Base-by-base conservation (phyloP, 2,888 invertebrate species). In the Hypomecis atomaria region DNA sequence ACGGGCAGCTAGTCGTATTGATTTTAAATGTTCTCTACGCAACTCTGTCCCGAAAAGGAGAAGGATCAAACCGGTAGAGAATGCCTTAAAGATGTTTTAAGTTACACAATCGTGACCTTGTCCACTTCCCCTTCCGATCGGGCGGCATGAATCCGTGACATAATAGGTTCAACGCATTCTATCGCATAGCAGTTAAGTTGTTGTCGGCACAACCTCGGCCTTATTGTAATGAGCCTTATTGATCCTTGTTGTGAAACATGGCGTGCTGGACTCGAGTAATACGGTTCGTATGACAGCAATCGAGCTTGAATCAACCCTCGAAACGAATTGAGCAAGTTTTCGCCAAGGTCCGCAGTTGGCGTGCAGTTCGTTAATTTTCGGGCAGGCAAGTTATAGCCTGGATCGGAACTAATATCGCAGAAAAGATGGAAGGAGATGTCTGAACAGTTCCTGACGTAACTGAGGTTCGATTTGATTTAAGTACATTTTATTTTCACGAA, bases 181-280 rank as follows among this genome's bases (percentile, higher is more conserved):
- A 53, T 47, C 62, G 62, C 62, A 62, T 62, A 58, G 57, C 53
- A 47, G 57, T 57, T 47, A 57, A 53, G 53, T 52, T 34, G 36
- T 62, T 23, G 48, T 11, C 54, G 54, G 13, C 55, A 43, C 36
- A 49, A 50, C 61, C 69, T 72, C 69, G 64, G 57, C 62, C 48
- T 50, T 69, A 56, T 67, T 67, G 66, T 76, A 71, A 69, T 67
- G 65, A 66, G 67, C 68, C 60, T 70, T 74, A 77, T 77, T 74
- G 78, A 77, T 77, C 74, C 61, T 69, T 66, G 67, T 76, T 76
- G 69, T 71, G 74, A 71, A 76, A 77, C 52, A 66, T 78, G 61
- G 73, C 73, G 79, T 79, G 77, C 67, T 53, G 64, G 63, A 65
- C 62, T 60, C 65, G 65, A 66, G 67, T 75, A 73, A 71, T 59